Evolutionary conservation across 2,797 vertebrate species (phyloP).

Genomic region (Cebuella pygmaea): DNA sequence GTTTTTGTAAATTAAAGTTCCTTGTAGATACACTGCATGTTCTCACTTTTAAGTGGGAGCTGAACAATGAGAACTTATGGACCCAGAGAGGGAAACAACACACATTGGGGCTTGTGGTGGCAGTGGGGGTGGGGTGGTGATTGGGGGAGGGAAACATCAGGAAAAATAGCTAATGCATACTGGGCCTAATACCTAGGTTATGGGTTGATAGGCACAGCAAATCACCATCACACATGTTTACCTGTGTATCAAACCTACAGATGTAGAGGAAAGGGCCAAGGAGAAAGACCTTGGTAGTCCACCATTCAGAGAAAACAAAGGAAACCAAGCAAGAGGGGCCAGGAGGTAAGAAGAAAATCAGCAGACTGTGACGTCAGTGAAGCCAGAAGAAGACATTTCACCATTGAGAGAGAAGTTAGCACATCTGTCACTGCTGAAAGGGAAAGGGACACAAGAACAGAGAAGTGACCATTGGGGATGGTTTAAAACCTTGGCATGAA

Average conservation of each 20-base stretch:
- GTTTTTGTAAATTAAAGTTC: neutral
- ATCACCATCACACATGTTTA: neutral
- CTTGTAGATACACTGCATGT: neutral
- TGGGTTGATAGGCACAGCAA: neutral
- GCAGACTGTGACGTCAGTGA: neutral
- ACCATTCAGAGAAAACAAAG: neutral
- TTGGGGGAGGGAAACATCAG: neutral
- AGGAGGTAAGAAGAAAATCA: neutral
- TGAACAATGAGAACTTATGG: neutral
- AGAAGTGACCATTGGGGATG: neutral
- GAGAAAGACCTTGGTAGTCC: neutral
- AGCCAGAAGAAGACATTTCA: neutral
- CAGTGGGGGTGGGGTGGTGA: neutral
- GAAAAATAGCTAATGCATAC: neutral
- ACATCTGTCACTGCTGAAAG: neutral
- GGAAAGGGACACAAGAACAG: neutral
- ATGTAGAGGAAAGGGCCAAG: neutral
- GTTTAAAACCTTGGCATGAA: neutral
- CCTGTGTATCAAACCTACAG: neutral
- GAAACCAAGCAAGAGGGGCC: neutral
- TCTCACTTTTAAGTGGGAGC: neutral
- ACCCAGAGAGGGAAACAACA: neutral
- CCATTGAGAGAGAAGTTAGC: neutral
- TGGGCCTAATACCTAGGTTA: neutral
- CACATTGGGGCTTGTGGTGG: neutral